Conservation (phyloP, 2,113 vertebrate genomes). For the Cromileptes altivelis region DNA sequence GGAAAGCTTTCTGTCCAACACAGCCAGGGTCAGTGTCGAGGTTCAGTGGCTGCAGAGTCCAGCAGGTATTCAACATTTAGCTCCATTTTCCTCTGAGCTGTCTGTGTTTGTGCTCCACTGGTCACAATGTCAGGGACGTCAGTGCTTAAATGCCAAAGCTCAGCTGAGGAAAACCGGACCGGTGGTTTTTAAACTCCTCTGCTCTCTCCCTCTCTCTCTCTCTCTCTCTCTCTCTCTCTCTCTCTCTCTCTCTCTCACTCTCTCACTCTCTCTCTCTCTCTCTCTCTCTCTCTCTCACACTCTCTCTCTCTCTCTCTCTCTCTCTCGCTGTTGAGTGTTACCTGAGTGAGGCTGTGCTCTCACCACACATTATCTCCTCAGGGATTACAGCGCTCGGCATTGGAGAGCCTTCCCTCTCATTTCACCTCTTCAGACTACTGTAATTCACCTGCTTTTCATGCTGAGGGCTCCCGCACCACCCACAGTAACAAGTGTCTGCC, state of each 20-base stretch:
- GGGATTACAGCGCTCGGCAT: constrained; percentile 49
- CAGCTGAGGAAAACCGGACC: not conserved
- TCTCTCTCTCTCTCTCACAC: constrained; percentile 6
- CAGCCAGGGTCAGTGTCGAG: constrained; percentile 49
- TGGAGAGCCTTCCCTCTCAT: constrained; percentile 57
- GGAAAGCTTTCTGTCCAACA: not conserved
- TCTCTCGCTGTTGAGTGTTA: not conserved
- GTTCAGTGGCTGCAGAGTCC: constrained; percentile 41
- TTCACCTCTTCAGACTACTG: constrained; percentile 47
- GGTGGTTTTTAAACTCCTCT: constrained; percentile 16
- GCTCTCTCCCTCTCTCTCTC: constrained; percentile 5
- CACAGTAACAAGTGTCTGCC: constrained; percentile 41
- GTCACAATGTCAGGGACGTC: constrained; percentile 31
- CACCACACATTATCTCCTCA: constrained; percentile 61
- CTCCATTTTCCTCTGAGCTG: constrained; percentile 58
- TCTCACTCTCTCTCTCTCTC: not conserved
- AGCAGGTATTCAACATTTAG: constrained; percentile 65
- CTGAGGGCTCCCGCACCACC: constrained; percentile 35
- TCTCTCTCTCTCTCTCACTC: not conserved
- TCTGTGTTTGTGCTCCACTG: constrained; percentile 55
- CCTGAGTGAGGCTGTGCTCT: constrained; percentile 30
- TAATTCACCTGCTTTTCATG: constrained; percentile 53
- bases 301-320: not conserved
- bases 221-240: not conserved
- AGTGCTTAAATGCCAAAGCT: constrained; percentile 55